Evolutionary conservation across 2,797 vertebrate species (phyloP).

Genomic region (Urophycis tenuis): DNA sequence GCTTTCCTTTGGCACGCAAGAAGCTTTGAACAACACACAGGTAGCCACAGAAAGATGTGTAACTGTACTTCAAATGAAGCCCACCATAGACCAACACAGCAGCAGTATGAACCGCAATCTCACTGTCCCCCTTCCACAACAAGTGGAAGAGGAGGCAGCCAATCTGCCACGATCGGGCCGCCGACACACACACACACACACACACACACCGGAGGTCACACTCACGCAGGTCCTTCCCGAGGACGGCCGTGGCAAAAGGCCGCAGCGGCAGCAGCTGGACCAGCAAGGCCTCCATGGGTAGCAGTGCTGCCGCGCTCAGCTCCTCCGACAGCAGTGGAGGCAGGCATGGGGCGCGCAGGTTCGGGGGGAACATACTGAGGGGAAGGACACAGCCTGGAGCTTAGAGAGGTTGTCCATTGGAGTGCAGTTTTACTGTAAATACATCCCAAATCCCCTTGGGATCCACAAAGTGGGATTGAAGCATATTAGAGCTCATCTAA

Average conservation of each 20-base stretch:
- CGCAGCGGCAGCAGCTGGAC: slow-evolving; percentile 74
- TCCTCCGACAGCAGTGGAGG: slow-evolving; percentile 70
- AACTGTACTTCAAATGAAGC: not conserved
- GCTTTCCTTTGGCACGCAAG: not conserved
- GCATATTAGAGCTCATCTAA: not conserved
- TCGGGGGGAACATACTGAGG: slow-evolving; percentile 84
- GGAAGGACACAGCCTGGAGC: slow-evolving; percentile 14
- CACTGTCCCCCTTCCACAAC: not conserved
- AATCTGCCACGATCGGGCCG: not conserved
- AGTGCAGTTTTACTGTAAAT: not conserved
- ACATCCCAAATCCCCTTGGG: not conserved
- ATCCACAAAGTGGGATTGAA: not conserved
- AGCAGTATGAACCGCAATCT: not conserved
- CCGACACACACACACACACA: not conserved
- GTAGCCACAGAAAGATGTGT: not conserved
- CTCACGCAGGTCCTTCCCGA: slow-evolving; percentile 73
- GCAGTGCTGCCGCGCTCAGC: slow-evolving; percentile 73
- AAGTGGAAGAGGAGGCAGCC: not conserved
- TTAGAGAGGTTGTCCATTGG: not conserved
- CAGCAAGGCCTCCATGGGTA: slow-evolving; percentile 80
- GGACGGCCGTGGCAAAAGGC: slow-evolving; percentile 76
- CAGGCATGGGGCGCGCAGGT: slow-evolving; percentile 69
- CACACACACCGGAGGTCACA: slow-evolving; percentile 22
- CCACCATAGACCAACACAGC: not conserved
- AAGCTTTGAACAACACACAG: not conserved